A percentile compares a stretch with the other conserved stretches of the same genome.
These are phyloP conservation scores for Rallus limicola DNA, from an alignment of 2,113 vertebrate species.

Conservation along the genomic window DNA sequence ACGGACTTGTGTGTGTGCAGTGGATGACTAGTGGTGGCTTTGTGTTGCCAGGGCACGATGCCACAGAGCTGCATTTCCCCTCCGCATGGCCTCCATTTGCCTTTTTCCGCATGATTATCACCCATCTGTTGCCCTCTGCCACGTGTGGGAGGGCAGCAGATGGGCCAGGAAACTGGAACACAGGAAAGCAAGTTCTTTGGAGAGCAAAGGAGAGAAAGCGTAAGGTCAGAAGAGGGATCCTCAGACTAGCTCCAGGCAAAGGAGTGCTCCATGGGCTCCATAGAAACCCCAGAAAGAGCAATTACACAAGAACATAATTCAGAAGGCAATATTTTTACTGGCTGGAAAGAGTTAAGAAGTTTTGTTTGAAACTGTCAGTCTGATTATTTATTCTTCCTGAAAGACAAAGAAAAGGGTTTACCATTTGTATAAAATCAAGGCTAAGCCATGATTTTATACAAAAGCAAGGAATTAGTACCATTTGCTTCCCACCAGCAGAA, in stretches of 20 bases:
- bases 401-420: not conserved
- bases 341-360: not conserved
- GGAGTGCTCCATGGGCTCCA: not conserved
- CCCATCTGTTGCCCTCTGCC: conserved; percentile 74
- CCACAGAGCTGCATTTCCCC: conserved; percentile 64
- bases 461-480: not conserved
- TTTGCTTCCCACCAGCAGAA: not conserved
- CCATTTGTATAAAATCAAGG: no score
- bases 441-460: not conserved
- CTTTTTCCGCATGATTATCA: conserved; percentile 70
- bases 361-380: not conserved
- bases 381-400: not conserved
- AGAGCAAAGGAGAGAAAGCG: conserved; percentile 24
- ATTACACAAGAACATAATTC: not conserved
- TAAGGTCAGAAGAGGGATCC: conserved; percentile 30
- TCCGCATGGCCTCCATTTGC: conserved; percentile 69
- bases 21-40: conserved; percentile 62
- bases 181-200: conserved; percentile 35
- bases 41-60: conserved; percentile 64
- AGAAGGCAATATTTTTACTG: not conserved
- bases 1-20: not conserved
- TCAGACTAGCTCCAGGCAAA: conserved; percentile 6
- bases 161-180: conserved; percentile 71
- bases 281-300: not conserved
- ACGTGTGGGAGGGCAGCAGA: conserved; percentile 68